Evolutionary conservation across 2,888 invertebrate species (phyloP), one percentile per base, ranked within the genome.

Genomic region (Neuroscelio doddi): DNA sequence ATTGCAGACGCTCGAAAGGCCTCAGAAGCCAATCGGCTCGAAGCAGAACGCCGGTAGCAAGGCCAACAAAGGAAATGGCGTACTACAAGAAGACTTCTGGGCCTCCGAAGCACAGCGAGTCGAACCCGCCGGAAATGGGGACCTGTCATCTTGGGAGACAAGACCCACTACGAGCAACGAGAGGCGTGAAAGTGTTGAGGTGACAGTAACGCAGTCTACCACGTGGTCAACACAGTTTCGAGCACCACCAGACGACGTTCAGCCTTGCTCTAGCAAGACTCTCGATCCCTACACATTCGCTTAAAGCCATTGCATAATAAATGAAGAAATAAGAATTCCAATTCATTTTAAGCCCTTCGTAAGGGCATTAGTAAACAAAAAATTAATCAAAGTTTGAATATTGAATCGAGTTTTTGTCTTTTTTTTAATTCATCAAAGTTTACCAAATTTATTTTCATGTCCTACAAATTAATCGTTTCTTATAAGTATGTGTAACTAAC

Each of bases 201-300:
- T 73, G 26, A 72, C 71, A 14, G 70, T 79, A 55, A 65, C 76
- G 12, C 76, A 77, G 56, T 78, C 78, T 26, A 69, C 80, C 27
- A 76, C 76, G 59, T 82, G 81, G 80, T 72, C 81, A 8, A 78
- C 71, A 59, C 80, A 82, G 36, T 82, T 81, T 77, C 76, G 77
- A 51, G 74, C 78, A 50, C 78, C 77, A 52, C 79, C 79, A 21
- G 82, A 82, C 57, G 80, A 83, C 64, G 81, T 81, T 56, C 83
- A 83, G 67, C 84, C 84, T 42, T 83, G 83, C 58, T 81, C 84
- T 45, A 84, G 84, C 62, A 84, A 82, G 72, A 80, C 81, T 14
- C 75, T 80, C 30, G 83, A 84, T 56, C 81, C 83, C 47, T 81
- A 82, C 55, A 77, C 77, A 47, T 82, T 83, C 59, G 77, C 81